Percentiles rank a stretch among this genome's conserved stretches.
Conservation (phyloP, 2,888 invertebrate species). For the Hololepta plana region DNA sequence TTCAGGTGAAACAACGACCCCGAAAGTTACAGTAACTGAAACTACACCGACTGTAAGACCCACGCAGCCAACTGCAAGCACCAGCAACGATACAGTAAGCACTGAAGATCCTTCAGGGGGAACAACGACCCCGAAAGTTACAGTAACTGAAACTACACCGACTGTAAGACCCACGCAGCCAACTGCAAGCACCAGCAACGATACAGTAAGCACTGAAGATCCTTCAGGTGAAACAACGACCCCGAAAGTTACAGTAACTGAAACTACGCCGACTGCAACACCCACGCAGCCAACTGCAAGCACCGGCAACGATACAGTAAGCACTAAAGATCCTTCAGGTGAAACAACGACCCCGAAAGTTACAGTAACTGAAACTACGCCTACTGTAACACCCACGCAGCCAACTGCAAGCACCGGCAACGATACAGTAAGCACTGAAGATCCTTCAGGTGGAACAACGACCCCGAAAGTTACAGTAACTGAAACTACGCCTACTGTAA, state of each 20-base stretch:
- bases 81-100: not conserved
- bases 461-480: not conserved
- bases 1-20: no score
- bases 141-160: conserved; percentile 1
- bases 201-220: not conserved
- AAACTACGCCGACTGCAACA: not conserved
- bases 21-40: not conserved
- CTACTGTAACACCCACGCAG: not conserved
- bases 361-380: conserved; percentile 1
- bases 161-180: not conserved
- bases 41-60: conserved; percentile 1
- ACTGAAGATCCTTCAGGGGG: not conserved
- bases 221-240: not conserved
- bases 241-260: no score
- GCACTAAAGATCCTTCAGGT: not conserved
- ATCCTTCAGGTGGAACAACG: not conserved
- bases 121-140: not conserved
- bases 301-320: not conserved
- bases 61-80: not conserved
- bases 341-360: not conserved
- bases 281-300: not conserved
- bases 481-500: not conserved
- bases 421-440: not conserved
- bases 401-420: not conserved
- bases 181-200: not conserved